Conservation (phyloP, 2,888 invertebrate genomes). For the Geotrupes spiniger region DNA sequence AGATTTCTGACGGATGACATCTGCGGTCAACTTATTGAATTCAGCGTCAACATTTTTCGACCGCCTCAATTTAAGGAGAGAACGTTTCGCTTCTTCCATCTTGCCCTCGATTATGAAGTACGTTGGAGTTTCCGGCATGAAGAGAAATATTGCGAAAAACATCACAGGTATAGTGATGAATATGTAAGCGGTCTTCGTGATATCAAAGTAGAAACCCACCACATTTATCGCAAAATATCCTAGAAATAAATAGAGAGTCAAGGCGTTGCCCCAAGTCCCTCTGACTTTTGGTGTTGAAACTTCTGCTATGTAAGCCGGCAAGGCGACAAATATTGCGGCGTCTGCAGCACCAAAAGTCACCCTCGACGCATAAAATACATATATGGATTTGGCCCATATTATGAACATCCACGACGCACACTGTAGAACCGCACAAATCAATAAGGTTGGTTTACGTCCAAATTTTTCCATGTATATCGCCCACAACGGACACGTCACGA, state of each 20-base stretch:
- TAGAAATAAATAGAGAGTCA: slow-evolving; percentile 28
- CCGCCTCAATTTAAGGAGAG: slow-evolving; percentile 34
- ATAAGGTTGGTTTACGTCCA: slow-evolving; percentile 31
- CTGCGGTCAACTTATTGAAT: slow-evolving; percentile 30
- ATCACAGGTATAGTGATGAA: slow-evolving; percentile 28
- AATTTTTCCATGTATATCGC: slow-evolving; percentile 24
- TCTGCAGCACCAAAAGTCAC: slow-evolving; percentile 36
- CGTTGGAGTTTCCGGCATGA: slow-evolving; percentile 44
- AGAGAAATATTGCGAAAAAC: slow-evolving; percentile 30
- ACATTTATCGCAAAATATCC: slow-evolving; percentile 36
- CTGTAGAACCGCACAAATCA: slow-evolving; percentile 35
- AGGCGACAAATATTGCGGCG: slow-evolving; percentile 30
- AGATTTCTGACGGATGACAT: slow-evolving; percentile 38
- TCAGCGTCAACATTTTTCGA: slow-evolving; percentile 36
- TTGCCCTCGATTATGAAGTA: slow-evolving; percentile 36
- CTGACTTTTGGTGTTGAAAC: slow-evolving; percentile 37
- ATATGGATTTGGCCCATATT: slow-evolving; percentile 31
- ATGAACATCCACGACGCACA: slow-evolving; percentile 32
- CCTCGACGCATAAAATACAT: slow-evolving; percentile 38
- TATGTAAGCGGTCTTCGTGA: slow-evolving; percentile 25
- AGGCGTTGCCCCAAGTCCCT: slow-evolving; percentile 38
- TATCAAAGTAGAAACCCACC: slow-evolving; percentile 32
- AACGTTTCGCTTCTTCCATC: slow-evolving; percentile 31
- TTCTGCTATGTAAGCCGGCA: slow-evolving; percentile 37
- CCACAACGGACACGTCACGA: slow-evolving; percentile 23